Conservation (phyloP, 1,140 invertebrate genomes). For the Calycopis cecrops region DNA sequence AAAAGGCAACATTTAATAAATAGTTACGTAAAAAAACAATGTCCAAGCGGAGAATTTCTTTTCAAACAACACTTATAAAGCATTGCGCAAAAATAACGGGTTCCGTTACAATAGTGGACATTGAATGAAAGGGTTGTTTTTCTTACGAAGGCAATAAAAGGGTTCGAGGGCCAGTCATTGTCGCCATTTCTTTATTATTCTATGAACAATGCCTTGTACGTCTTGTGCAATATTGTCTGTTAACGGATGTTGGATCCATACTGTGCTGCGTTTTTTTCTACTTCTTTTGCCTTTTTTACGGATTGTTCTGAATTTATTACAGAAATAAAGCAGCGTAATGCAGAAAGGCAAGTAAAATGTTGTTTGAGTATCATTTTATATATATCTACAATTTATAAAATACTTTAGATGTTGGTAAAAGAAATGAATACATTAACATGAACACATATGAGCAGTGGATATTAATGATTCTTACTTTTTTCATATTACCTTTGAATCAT, state of each 20-base stretch:
- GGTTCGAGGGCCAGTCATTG: constrained; percentile 49
- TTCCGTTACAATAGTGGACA: constrained; percentile 43
- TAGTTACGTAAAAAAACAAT: not conserved
- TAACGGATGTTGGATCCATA: constrained; percentile 12
- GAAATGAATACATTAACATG: too few species aligned
- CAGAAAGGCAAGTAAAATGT: too few species aligned
- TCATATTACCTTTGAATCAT: too few species aligned
- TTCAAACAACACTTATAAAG: constrained; percentile 38
- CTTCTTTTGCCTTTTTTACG: too few species aligned
- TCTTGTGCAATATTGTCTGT: constrained; percentile 49
- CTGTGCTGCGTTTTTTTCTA: constrained; percentile 15
- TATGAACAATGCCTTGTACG: constrained; percentile 46
- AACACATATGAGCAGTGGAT: too few species aligned
- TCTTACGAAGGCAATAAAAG: constrained; percentile 57
- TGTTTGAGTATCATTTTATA: too few species aligned
- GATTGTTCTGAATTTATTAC: too few species aligned
- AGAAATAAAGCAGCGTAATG: too few species aligned
- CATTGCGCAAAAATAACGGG: constrained; percentile 64
- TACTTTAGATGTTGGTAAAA: too few species aligned
- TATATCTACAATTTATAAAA: too few species aligned
- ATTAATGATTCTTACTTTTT: too few species aligned
- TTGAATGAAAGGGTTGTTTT: constrained; percentile 68
- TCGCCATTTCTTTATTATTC: constrained; percentile 56
- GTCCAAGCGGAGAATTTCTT: constrained; percentile 29
- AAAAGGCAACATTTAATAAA: constrained; percentile 12